Conservation (phyloP, 2,797 vertebrate species). For the Labroides dimidiatus region DNA sequence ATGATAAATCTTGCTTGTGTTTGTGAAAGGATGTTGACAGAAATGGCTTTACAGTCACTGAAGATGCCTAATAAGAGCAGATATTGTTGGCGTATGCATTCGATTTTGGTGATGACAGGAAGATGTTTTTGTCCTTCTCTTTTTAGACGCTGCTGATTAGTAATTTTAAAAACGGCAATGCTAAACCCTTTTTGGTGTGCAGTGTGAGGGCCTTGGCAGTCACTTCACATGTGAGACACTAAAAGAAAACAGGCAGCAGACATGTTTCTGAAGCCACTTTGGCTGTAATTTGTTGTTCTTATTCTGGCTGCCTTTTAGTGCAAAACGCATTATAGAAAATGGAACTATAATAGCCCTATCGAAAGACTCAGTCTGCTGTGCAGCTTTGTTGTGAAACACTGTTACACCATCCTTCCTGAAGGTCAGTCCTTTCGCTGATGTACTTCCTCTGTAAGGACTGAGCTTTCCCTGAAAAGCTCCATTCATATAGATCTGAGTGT, state of each 20-base stretch:
- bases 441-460: conserved; percentile 15
- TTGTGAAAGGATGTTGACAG: too few species aligned
- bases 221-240: neutral
- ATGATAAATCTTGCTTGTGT: too few species aligned
- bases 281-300: neutral
- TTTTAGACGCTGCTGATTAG: neutral
- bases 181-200: neutral
- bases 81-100: too few species aligned
- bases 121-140: too few species aligned
- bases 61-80: too few species aligned
- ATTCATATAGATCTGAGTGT: conserved; percentile 53
- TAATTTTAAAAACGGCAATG: neutral
- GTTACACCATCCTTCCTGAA: conserved; percentile 39
- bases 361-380: conserved; percentile 21
- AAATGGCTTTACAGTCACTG: too few species aligned
- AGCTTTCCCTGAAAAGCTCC: conserved; percentile 43
- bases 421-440: conserved; percentile 21
- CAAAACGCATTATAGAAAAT: conserved; percentile 23
- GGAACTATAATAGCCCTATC: neutral
- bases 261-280: neutral
- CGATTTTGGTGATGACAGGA: too few species aligned
- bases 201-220: neutral
- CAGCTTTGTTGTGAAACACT: conserved; percentile 40
- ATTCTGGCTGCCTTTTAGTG: conserved; percentile 2
- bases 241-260: neutral